phyloP scores from a whole-genome alignment of 2,888 invertebrate genomes.

The Petrophora chlorosata region DNA sequence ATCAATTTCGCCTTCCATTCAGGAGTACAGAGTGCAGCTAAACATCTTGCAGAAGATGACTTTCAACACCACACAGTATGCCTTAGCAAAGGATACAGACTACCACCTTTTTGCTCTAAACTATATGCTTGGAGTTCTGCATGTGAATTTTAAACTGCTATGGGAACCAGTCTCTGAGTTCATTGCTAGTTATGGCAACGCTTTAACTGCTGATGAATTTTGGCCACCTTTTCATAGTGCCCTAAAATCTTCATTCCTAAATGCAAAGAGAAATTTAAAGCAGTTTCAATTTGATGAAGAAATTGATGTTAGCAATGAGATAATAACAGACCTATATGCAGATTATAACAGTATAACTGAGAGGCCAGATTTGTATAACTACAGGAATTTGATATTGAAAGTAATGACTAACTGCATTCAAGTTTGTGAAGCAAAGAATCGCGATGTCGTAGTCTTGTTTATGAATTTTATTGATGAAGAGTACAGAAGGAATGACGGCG shows the following conservation, averaged over 20 bases:
- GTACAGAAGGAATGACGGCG: conserved; percentile 63
- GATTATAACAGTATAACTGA: conserved; percentile 74
- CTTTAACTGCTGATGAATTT: conserved; percentile 85
- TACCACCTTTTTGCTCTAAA: conserved; percentile 87
- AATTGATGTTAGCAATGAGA: conserved; percentile 55
- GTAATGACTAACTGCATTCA: conserved; percentile 89
- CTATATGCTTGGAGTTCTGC: conserved; percentile 92
- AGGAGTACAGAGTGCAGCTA: conserved; percentile 91
- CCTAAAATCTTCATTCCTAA: conserved; percentile 78
- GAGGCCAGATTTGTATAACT: conserved; percentile 89
- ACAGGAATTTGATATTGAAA: conserved; percentile 92
- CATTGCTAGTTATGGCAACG: conserved; percentile 88
- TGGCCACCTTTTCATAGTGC: conserved; percentile 88
- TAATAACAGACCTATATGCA: conserved; percentile 62
- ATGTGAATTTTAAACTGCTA: conserved; percentile 93
- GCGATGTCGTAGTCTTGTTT: conserved; percentile 91
- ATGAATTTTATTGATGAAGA: conserved; percentile 90
- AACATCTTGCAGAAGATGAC: conserved; percentile 89
- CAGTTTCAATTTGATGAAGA: conserved; percentile 64
- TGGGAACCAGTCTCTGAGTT: conserved; percentile 93
- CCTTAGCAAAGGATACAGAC: conserved; percentile 81
- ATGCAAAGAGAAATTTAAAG: conserved; percentile 67
- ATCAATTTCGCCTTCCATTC: conserved; percentile 87
- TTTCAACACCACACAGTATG: conserved; percentile 84
- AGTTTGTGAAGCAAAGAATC: conserved; percentile 91